Evolutionary conservation across 2,888 invertebrate species (phyloP), one percentile per base, ranked within the genome.

Genomic region (Chymomyza fuscimana): DNA sequence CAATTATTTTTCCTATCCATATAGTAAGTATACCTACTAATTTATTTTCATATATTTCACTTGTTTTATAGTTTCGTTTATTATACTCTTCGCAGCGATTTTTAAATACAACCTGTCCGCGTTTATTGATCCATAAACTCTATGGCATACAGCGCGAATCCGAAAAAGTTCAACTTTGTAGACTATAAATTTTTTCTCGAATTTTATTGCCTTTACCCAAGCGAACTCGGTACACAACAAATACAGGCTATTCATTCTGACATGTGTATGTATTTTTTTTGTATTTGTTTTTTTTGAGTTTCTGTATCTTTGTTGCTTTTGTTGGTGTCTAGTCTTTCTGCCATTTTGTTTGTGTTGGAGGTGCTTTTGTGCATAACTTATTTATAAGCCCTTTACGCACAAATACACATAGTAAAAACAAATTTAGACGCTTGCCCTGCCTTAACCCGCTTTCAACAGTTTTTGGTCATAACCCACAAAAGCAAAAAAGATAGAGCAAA

Each of bases 341-440:
- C 29, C 52, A 54, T 51, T 54, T 16, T 29, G 54, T 22, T 15
- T 64, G 36, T 70, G 70, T 70, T 63, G 60, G 73, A 68, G 60
- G 65, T 70, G 73, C 76, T 74, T 79, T 78, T 54, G 81, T 81
- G 78, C 76, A 84, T 85, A 76, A 88, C 82, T 86, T 85, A 88
- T 85, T 88, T 88, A 86, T 86, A 86, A 81, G 79, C 86, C 88
- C 81, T 86, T 88, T 84, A 84, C 86, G 80, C 86, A 81, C 84
- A 88, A 86, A 77, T 86, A 83, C 81, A 79, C 76, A 72, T 63
- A 80, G 79, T 77, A 72, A 50, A 63, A 52, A 58, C 69, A 66
- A 60, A 29, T 46, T 62, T 67, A 72, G 66, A 46, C 63, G 58
- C 58, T 72, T 71, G 68, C 16, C 51, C 58, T 61, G 73, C 72